These are phyloP conservation scores for Semotilus atromaculatus DNA, from an alignment of 2,797 vertebrate species.

Conservation along the genomic window DNA sequence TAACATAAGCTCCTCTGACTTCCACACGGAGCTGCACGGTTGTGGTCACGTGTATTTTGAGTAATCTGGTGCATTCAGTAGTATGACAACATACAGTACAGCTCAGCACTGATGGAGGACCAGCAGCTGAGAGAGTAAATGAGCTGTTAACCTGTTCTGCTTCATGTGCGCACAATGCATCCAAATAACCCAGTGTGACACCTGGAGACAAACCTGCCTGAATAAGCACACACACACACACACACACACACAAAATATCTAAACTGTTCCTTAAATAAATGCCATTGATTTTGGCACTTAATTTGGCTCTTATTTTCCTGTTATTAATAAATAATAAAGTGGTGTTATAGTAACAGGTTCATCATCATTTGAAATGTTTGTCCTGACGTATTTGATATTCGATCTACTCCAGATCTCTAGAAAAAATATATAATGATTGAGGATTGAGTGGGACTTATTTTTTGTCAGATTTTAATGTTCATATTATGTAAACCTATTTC, in stretches of 20 bases:
- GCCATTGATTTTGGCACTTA: neutral
- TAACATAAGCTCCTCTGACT: slow-evolving; percentile 9
- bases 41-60: slow-evolving; percentile 58
- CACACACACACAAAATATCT: neutral
- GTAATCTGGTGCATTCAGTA: slow-evolving; percentile 51
- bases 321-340: neutral
- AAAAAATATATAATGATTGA: neutral
- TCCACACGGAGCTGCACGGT: slow-evolving; percentile 21
- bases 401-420: neutral
- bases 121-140: slow-evolving; percentile 46
- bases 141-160: slow-evolving; percentile 40
- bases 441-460: neutral
- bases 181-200: slow-evolving; percentile 11
- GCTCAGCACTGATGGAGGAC: slow-evolving; percentile 48
- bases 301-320: neutral
- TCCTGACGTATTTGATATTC: neutral
- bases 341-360: neutral
- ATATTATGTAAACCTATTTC: neutral
- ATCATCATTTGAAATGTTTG: neutral
- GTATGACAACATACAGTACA: slow-evolving; percentile 52
- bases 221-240: neutral
- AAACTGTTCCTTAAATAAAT: neutral
- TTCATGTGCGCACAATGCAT: slow-evolving; percentile 46
- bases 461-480: neutral
- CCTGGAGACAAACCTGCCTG: slow-evolving; percentile 4